A percentile compares a stretch with the other conserved stretches of the same genome.
Conservation (phyloP, 53 echinoderm and acorn worm genomes). For the Temnopleurus reevesii region DNA sequence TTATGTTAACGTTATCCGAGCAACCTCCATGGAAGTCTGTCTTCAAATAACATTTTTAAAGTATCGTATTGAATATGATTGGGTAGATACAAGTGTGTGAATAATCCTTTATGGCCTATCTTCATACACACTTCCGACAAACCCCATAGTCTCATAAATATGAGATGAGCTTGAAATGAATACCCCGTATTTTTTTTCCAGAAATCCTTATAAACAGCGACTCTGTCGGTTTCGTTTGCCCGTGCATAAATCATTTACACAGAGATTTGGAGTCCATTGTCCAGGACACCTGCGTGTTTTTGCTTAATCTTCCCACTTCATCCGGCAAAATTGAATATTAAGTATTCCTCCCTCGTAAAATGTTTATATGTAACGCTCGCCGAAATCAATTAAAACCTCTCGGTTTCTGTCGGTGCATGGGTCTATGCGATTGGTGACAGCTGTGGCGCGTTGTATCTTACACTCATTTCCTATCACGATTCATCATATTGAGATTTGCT, state of each 20-base stretch:
- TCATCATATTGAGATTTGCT: neutral
- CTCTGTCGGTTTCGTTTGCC: conserved; percentile 8
- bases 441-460: neutral
- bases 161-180: conserved; percentile 44
- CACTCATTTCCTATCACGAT: neutral
- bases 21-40: neutral
- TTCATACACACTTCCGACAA: neutral
- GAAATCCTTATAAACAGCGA: neutral
- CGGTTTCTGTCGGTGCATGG: neutral
- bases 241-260: conserved; percentile 1
- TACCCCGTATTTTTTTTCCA: neutral
- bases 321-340: conserved; percentile 41
- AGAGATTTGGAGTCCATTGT: conserved; percentile 1
- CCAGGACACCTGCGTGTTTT: conserved; percentile 36
- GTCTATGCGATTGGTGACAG: neutral
- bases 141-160: conserved; percentile 24
- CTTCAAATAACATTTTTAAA: neutral
- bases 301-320: conserved; percentile 10
- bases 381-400: conserved; percentile 29
- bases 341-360: conserved; percentile 16
- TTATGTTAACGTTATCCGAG: neutral
- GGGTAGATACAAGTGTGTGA: neutral
- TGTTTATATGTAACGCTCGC: neutral
- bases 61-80: no score
- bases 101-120: neutral